Evolutionary conservation across 2,888 invertebrate species (phyloP), one percentile per base, ranked within the genome.

Genomic region (Lasioglossum oenotherae): DNA sequence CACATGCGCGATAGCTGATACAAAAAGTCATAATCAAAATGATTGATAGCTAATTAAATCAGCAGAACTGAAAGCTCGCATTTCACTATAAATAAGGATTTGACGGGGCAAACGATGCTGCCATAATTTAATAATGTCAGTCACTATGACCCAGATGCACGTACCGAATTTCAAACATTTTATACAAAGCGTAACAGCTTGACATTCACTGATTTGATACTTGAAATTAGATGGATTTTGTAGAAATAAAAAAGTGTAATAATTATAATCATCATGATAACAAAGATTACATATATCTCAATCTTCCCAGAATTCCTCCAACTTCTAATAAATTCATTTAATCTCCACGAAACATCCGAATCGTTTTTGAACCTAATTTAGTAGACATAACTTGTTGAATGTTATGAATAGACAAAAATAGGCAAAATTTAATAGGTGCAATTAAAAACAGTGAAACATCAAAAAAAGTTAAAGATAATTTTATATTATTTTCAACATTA

Each of bases 1-100:
- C 64, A 31, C 16, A 16, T 6, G 2, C 16, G 31, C 16, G 16
- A 6, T 4, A 5, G 64, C 64, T 14, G 5, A 14, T 64, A 16
- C 16, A 53, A 64, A 64, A 64, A 31, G 14, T 64, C 31, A 2
- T 64, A 64, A 64, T 64, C 64, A 64, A 31, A 31, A 31, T 64
- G 64, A 64, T 64, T 64, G 64, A 64, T 64, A 64, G 64, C 16
- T 31, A 64, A 64, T 64, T 64, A 64, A 64, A 64, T 31, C 64
- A 16, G 31, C 64, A 31, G 64, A 64, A 64, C 31, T 31, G 31
- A 31, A 64, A 16, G 64, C 64, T 64, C 64, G 31, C 16, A 31
- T 64, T 64, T 64, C 64, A 6, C 31, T 64, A 64, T 31, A 64
- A 64, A 64, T 31, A 64, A 64, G 31, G 64, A 64, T 64, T 31